Base-by-base conservation (phyloP, 2,888 invertebrate genomes). In the Trachelus iudaicus region DNA sequence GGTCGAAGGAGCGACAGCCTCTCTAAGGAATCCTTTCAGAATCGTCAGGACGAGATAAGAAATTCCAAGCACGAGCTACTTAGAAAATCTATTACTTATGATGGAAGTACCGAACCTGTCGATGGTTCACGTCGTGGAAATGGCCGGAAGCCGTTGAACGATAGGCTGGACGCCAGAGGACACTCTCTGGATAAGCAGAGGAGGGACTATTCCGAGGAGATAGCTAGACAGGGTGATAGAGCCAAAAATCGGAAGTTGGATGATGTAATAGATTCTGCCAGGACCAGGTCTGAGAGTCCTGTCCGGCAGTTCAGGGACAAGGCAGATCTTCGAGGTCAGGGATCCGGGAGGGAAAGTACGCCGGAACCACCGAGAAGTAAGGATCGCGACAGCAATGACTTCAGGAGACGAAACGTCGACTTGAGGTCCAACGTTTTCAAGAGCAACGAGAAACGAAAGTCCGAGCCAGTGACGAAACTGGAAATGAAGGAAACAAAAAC, bases 341-440 rank as follows among this genome's bases (percentile, higher is more conserved):
- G 94, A 1, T 94, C 94, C 11, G 94, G 94, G 1, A 94, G 94
- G 83, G 94, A 94, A 87, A 94, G 94, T 1, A 94, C 94, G 1
- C 94, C 94, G 1, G 94, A 94, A 90, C 93, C 93, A 87, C 93
- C 93, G 0, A 94, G 94, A 0, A 93, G 92, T 3, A 92, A 93
- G 73, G 79, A 79, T 56, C n/a, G 69, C 30, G 69, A 69, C 12
- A 15, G 40, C 40, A 40, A 40, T 40, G 88, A 89, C 80, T 86
- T 85, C 33, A 80, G 84, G 30, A 83, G 82, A 80, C 73, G 80
- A 77, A 81, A 80, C 69, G 81, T 56, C 77, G 83, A 84, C 30
- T 76, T 80, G n/a, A 81, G 81, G 75, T 82, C 78, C 11, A 76
- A 79, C 71, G 77, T 73, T 71, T 81, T 80, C 40, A 75, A 77